These are phyloP conservation scores for Plebejus melissa DNA, from an alignment of 2,888 invertebrate species.

Conservation along the genomic window DNA sequence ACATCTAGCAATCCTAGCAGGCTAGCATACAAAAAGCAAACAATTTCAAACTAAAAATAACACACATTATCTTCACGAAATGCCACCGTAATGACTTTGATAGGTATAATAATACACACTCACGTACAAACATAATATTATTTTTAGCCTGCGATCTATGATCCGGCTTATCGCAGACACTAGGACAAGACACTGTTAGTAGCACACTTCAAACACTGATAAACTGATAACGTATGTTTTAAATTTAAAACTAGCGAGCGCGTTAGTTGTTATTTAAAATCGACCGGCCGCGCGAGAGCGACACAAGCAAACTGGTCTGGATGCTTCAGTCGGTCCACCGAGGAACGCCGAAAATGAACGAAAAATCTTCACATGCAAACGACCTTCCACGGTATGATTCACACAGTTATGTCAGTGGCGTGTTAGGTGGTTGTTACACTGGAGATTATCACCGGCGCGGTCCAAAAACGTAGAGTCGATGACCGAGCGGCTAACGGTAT, in stretches of 20 bases:
- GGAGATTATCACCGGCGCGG: not conserved
- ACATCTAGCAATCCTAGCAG: not conserved
- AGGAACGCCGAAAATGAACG: conserved; percentile 26
- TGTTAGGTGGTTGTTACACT: conserved; percentile 30
- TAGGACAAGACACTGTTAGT: conserved; percentile 7
- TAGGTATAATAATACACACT: not conserved
- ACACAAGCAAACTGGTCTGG: conserved; percentile 14
- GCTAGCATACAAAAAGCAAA: not conserved
- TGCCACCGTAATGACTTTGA: conserved; percentile 1
- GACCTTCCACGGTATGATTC: conserved; percentile 40
- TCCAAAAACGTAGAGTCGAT: conserved; percentile 3
- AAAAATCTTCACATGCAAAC: conserved; percentile 32
- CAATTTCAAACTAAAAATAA: conserved; percentile 7
- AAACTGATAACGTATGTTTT: not conserved
- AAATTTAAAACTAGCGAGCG: not conserved
- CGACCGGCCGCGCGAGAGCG: not conserved
- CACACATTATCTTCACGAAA: conserved; percentile 14
- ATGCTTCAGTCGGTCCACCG: conserved; percentile 2
- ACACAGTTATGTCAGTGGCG: conserved; percentile 35
- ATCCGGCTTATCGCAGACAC: not conserved
- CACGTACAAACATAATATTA: conserved; percentile 11
- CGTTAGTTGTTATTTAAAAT: conserved; percentile 17
- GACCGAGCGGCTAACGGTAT: conserved; percentile 23
- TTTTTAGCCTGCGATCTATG: conserved; percentile 4
- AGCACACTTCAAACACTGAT: not conserved